Conservation (phyloP, 2,797 vertebrate species). For the Eulemur albifrons region DNA sequence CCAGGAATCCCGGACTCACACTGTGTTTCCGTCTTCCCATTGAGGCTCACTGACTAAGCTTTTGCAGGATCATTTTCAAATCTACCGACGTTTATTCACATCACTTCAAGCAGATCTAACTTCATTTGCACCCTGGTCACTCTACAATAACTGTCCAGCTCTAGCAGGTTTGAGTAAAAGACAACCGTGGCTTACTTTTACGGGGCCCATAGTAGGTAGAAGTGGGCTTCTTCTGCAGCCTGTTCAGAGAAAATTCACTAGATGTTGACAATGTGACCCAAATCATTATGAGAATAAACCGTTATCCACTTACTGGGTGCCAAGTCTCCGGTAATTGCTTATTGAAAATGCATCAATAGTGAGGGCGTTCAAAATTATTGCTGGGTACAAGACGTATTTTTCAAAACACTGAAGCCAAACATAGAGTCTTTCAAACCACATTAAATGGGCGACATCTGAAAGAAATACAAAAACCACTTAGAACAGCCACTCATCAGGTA, state of each 20-base stretch:
- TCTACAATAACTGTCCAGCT: neutral
- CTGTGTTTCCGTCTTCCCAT: neutral
- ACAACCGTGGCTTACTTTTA: constrained; percentile 23
- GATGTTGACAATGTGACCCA: neutral
- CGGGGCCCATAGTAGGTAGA: neutral
- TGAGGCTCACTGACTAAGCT: neutral
- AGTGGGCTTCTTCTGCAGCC: neutral
- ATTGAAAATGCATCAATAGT: constrained; percentile 95
- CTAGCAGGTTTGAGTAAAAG: constrained; percentile 28
- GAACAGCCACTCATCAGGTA: neutral
- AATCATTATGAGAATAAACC: neutral
- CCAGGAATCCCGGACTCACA: neutral
- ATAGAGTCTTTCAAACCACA: constrained; percentile 99
- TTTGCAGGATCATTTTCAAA: constrained; percentile 31
- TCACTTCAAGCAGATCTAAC: neutral
- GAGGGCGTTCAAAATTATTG: constrained; percentile 95
- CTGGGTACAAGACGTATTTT: constrained; percentile 97
- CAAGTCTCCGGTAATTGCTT: constrained; percentile 94
- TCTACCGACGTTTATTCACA: constrained; percentile 38
- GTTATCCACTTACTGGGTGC: constrained; percentile 92
- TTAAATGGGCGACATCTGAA: constrained; percentile 94
- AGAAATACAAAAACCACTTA: constrained; percentile 72
- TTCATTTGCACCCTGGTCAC: neutral
- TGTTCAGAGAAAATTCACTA: neutral
- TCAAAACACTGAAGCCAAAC: constrained; percentile 97